These are phyloP conservation scores for Ceramica pisi DNA, from an alignment of 2,888 invertebrate species.

Conservation along the genomic window DNA sequence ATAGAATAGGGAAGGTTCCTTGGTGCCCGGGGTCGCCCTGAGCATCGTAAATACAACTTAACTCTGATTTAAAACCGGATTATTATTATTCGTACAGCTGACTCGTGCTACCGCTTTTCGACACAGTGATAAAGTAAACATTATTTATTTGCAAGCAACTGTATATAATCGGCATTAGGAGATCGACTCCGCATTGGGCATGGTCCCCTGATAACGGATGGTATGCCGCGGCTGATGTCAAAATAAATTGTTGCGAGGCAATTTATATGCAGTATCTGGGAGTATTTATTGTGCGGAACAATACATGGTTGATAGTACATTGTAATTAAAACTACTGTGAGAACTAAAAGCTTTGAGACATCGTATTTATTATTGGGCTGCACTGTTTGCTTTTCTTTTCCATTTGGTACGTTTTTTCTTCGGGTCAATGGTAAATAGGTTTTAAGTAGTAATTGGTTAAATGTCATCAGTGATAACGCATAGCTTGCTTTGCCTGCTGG, in stretches of 20 bases:
- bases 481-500: too few relatives aligned
- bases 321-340: slow-evolving; percentile 25
- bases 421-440: too few relatives aligned
- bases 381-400: background rate
- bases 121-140: slow-evolving; percentile 63
- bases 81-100: slow-evolving; percentile 66
- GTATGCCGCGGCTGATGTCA: slow-evolving; percentile 44
- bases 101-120: slow-evolving; percentile 71
- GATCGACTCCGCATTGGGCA: slow-evolving; percentile 52
- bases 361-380: too few relatives aligned
- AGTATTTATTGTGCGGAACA: slow-evolving; percentile 41
- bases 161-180: slow-evolving; percentile 65
- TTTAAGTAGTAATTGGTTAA: too few relatives aligned
- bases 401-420: too few relatives aligned
- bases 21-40: slow-evolving; percentile 28
- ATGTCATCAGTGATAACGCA: too few relatives aligned
- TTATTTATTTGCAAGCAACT: slow-evolving; percentile 65
- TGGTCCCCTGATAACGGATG: slow-evolving; percentile 47
- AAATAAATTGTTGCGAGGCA: slow-evolving; percentile 55
- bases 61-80: slow-evolving; percentile 74
- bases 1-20: slow-evolving; percentile 23
- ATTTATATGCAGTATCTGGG: slow-evolving; percentile 45
- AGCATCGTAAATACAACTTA: slow-evolving; percentile 76
- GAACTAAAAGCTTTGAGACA: background rate
- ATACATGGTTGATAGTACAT: slow-evolving; percentile 26